Conservation (phyloP, 2,888 invertebrate genomes). For the Endotricha flammealis region DNA sequence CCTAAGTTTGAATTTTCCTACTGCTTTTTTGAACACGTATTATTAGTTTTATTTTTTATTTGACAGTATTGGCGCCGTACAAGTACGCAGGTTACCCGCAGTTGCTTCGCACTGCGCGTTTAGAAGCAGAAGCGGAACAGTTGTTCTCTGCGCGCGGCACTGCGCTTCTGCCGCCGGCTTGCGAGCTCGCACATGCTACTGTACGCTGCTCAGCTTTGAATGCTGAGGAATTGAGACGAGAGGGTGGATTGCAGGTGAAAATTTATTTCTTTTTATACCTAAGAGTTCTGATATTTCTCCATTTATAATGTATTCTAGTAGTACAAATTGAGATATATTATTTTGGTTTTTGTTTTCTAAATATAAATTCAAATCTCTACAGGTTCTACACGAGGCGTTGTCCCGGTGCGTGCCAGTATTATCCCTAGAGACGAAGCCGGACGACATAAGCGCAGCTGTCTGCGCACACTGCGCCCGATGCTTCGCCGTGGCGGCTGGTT, state of each 20-base stretch:
- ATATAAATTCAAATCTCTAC: too few relatives aligned
- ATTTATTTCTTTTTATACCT: too few relatives aligned
- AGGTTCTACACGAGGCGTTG: slow-evolving; percentile 92
- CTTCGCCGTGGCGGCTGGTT: slow-evolving; percentile 96
- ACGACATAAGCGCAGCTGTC: slow-evolving; percentile 91
- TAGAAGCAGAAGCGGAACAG: slow-evolving; percentile 95
- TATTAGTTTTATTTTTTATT: neutral
- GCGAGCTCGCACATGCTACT: slow-evolving; percentile 96
- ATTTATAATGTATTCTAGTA: too few relatives aligned
- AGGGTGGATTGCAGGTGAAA: slow-evolving; percentile 90
- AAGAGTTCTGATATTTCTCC: too few relatives aligned
- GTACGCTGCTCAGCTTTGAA: slow-evolving; percentile 97
- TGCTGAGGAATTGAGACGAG: slow-evolving; percentile 97
- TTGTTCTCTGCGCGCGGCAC: slow-evolving; percentile 82
- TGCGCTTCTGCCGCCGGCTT: slow-evolving; percentile 91
- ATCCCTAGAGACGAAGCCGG: slow-evolving; percentile 85
- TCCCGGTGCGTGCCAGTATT: slow-evolving; percentile 96
- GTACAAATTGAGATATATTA: too few relatives aligned
- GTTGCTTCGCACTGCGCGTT: slow-evolving; percentile 94
- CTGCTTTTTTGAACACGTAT: neutral
- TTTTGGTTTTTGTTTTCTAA: too few relatives aligned
- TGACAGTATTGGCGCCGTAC: slow-evolving; percentile 91
- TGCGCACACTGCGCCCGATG: slow-evolving; percentile 94
- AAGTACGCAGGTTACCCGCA: slow-evolving; percentile 99
- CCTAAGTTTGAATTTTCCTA: too few relatives aligned